Base-by-base conservation (phyloP, 2,797 vertebrate species). In the Acanthis flammea region DNA sequence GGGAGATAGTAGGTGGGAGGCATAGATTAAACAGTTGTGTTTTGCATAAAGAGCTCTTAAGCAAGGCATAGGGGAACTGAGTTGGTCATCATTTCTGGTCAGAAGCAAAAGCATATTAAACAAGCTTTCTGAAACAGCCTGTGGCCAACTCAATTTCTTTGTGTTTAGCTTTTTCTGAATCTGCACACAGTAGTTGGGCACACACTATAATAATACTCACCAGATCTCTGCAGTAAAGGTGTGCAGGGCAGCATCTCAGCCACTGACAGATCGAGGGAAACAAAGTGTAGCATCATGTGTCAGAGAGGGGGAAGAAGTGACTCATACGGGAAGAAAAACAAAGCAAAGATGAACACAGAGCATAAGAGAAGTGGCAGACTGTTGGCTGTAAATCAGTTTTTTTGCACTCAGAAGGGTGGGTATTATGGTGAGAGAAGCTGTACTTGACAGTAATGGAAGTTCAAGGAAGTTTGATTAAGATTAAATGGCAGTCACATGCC, bases 381-480 rank as follows among this genome's bases (percentile, higher is more conserved):
- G 31, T 17, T 88, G 70, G 83, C 71, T 76, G 67, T 42, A 76
- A 78, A 92, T 73, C 77, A 90, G 28, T 81, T 57, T 86, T 51
- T 80, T 57, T 88, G 73, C 66, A 71, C 37, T 73, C 76, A 86
- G 63, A 81, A 78, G 73, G 60, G 35, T 76, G 80, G 67, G 24
- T 57, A 33, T 63, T 31, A 73, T 0, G 1, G 80, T 68, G 80
- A 93, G 83, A 90, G 74, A 75, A 85, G 72, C 30, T 67, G 66
- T 61, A 35, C 58, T 90, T 92, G 90, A 94, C 81, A 95, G 71
- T 68, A 91, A 92, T 95, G 88, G 84, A 91, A 94, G 72, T 45
- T 62, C 83, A 82, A 76, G 95, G 90, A 97, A 94, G 88, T 91
- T 88, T 95, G 79, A 88, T 67, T 95, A 90, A 78, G 91, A 95